Evolutionary conservation across 2,888 invertebrate species (phyloP).

Genomic region (Crioceris asparagi): DNA sequence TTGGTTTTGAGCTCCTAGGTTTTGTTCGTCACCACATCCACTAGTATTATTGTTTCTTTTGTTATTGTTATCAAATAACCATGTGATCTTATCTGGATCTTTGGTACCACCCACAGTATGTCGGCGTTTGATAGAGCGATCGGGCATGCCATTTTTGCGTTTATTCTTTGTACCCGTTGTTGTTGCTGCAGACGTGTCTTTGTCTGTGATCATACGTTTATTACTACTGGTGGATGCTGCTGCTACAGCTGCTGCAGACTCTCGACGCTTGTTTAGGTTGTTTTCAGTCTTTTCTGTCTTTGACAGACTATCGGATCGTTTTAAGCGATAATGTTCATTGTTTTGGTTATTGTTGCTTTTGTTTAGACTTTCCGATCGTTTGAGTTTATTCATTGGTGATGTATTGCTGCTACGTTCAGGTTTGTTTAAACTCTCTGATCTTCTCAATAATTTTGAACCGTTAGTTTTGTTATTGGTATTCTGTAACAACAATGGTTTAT

Average conservation of each 20-base stretch:
- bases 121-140: conserved; percentile 73
- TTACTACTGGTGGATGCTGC: too few species aligned
- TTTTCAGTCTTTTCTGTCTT: conserved; percentile 70
- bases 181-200: too few species aligned
- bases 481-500: conserved; percentile 20
- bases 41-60: too few species aligned
- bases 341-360: conserved; percentile 40
- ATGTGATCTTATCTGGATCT: conserved; percentile 60
- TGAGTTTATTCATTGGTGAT: conserved; percentile 41
- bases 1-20: too few species aligned
- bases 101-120: conserved; percentile 92
- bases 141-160: conserved; percentile 68
- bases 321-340: too few species aligned
- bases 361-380: conserved; percentile 52
- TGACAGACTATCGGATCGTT: conserved; percentile 52
- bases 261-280: conserved; percentile 64
- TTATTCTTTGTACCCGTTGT: conserved; percentile 60
- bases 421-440: conserved; percentile 54
- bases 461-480: conserved; percentile 20
- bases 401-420: conserved; percentile 41
- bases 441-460: conserved; percentile 40
- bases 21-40: too few species aligned
- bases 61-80: conserved; percentile 41
- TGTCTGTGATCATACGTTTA: too few species aligned
- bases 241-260: too few species aligned